Percentiles rank a stretch among this genome's conserved stretches.
These are phyloP conservation scores for Spodoptera littoralis DNA, from an alignment of 2,888 invertebrate genomes.

Conservation along the genomic window DNA sequence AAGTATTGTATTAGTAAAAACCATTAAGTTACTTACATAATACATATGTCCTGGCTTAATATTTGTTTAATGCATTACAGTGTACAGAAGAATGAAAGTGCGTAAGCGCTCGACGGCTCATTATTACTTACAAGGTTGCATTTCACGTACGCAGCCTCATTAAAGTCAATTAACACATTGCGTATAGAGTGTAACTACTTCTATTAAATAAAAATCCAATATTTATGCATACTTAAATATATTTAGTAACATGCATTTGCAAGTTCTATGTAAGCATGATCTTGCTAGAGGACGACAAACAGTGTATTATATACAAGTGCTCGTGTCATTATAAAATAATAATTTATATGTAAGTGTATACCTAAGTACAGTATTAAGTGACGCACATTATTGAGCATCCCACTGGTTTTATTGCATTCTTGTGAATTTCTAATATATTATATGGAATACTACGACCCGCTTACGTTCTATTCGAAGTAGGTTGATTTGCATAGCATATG, in stretches of 20 bases:
- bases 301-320: constrained; percentile 60
- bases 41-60: constrained; percentile 1
- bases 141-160: constrained; percentile 10
- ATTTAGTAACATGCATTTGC: constrained; percentile 61
- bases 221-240: constrained; percentile 57
- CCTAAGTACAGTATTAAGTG: constrained; percentile 44
- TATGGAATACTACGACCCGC: constrained; percentile 12
- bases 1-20: background rate
- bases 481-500: constrained; percentile 35
- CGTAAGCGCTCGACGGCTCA: constrained; percentile 30
- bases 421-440: constrained; percentile 23
- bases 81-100: background rate
- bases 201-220: constrained; percentile 62
- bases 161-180: constrained; percentile 7
- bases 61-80: background rate
- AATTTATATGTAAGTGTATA: constrained; percentile 32
- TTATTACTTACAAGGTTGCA: constrained; percentile 6
- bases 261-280: constrained; percentile 55
- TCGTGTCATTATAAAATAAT: constrained; percentile 30
- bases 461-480: constrained; percentile 27
- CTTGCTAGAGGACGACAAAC: constrained; percentile 52
- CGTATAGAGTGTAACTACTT: constrained; percentile 37
- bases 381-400: constrained; percentile 38
- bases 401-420: constrained; percentile 44
- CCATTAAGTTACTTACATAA: constrained; percentile 9